Evolutionary conservation across 2,888 invertebrate genomes (phyloP).

Genomic region (Cyclophora punctaria): DNA sequence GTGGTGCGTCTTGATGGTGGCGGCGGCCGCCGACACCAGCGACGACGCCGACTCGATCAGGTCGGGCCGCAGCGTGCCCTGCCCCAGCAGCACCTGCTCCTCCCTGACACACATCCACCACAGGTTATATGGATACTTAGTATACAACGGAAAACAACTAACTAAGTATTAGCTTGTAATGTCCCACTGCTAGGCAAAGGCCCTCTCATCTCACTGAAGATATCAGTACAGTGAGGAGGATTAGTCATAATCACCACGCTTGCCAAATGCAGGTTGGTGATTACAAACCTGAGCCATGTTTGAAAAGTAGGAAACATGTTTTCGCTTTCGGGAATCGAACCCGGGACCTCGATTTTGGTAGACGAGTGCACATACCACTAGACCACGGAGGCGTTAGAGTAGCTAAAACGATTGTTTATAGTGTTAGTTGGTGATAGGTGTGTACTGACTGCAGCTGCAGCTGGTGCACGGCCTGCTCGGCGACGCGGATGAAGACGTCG

Average conservation of each 20-base stretch:
- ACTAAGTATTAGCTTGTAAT: too few species aligned
- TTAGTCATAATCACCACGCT: too few species aligned
- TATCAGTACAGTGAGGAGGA: too few species aligned
- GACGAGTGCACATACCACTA: too few species aligned
- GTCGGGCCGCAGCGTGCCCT: conserved; percentile 97
- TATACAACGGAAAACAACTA: too few species aligned
- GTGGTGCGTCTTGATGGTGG: conserved; percentile 99
- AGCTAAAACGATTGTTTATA: not conserved
- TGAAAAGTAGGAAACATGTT: too few species aligned
- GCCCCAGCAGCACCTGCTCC: conserved; percentile 93
- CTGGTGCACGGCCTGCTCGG: conserved; percentile 91
- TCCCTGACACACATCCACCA: conserved; percentile 65
- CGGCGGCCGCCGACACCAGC: conserved; percentile 90
- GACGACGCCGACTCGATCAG: conserved; percentile 97
- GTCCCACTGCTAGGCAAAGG: too few species aligned
- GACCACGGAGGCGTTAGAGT: not conserved
- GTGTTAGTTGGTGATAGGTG: too few species aligned
- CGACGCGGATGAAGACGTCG: conserved; percentile 96
- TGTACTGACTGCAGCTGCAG: conserved; percentile 81
- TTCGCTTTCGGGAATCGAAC: not conserved
- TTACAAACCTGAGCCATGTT: too few species aligned
- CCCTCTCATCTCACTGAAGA: too few species aligned
- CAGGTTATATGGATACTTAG: too few species aligned
- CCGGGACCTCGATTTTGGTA: not conserved
- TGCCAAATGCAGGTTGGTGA: too few species aligned